These are phyloP conservation scores for Nymphicus hollandicus DNA, from an alignment of 2,113 vertebrate species.

Conservation along the genomic window DNA sequence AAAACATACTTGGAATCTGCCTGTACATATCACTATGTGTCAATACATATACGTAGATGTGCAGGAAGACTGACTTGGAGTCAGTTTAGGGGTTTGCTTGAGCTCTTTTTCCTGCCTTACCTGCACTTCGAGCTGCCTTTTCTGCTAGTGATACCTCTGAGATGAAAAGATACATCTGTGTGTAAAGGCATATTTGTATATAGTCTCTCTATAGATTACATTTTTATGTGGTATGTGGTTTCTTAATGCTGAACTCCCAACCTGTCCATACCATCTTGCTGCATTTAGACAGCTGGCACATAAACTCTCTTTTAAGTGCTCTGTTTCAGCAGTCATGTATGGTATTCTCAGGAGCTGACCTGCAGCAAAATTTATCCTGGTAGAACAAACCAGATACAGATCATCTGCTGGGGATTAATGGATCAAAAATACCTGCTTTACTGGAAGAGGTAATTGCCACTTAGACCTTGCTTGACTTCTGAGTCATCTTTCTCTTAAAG, in stretches of 20 bases:
- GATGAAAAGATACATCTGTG: neutral
- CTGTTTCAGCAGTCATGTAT: neutral
- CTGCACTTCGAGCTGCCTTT: neutral
- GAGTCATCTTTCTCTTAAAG: neutral
- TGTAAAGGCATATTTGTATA: neutral
- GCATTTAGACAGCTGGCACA: neutral
- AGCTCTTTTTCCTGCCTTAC: neutral
- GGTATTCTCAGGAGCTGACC: neutral
- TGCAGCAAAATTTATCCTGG: neutral
- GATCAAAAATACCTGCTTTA: neutral
- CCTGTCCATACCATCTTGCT: neutral
- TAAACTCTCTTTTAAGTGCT: neutral
- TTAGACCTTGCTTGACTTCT: neutral
- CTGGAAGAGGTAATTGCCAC: neutral
- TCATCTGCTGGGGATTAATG: neutral
- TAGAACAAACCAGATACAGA: neutral
- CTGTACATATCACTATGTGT: neutral
- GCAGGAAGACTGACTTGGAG: neutral
- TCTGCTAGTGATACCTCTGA: neutral
- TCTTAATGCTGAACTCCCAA: neutral
- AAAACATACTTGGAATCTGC: neutral
- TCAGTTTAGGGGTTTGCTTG: neutral
- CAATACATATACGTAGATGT: fast-evolving
- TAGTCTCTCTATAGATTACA: neutral
- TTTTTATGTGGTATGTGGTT: neutral